Conservation (phyloP, 2,797 vertebrate genomes). For the Myoxocephalus aenaeus region DNA sequence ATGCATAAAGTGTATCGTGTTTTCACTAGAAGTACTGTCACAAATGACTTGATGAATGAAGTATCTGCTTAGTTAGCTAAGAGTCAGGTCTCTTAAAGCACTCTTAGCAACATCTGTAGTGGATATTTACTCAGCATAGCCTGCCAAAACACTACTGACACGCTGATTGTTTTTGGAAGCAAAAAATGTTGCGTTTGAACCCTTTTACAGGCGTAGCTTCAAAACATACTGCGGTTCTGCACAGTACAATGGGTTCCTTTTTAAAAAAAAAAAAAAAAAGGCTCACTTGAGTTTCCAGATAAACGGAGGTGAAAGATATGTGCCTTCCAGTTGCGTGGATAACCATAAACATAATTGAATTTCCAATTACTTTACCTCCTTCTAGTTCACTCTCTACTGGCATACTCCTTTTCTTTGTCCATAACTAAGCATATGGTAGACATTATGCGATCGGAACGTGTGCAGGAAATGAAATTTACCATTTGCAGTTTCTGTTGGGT, state of each 20-base stretch:
- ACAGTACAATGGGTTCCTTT: constrained; percentile 23
- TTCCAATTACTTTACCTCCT: constrained; percentile 40
- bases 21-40: constrained; percentile 10
- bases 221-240: constrained; percentile 15
- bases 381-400: constrained; percentile 45
- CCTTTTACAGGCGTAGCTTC: constrained; percentile 9
- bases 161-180: constrained; percentile 34
- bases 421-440: constrained; percentile 70
- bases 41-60: constrained; percentile 20
- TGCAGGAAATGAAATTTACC: constrained; percentile 67
- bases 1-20: constrained; percentile 31
- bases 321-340: constrained; percentile 44
- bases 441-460: constrained; percentile 72
- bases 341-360: constrained; percentile 53
- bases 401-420: constrained; percentile 52
- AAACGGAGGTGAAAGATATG: constrained; percentile 33
- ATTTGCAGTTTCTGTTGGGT: constrained; percentile 67
- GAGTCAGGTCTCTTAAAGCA: constrained; percentile 8
- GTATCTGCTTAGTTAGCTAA: neutral
- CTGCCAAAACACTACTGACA: constrained; percentile 16
- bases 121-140: constrained; percentile 28
- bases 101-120: constrained; percentile 17
- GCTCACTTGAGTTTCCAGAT: constrained; percentile 29
- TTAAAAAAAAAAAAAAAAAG: constrained; percentile 1
- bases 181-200: constrained; percentile 8